These are phyloP conservation scores for Poeciliopsis occidentalis DNA, from an alignment of 2,113 vertebrate species.

Conservation along the genomic window DNA sequence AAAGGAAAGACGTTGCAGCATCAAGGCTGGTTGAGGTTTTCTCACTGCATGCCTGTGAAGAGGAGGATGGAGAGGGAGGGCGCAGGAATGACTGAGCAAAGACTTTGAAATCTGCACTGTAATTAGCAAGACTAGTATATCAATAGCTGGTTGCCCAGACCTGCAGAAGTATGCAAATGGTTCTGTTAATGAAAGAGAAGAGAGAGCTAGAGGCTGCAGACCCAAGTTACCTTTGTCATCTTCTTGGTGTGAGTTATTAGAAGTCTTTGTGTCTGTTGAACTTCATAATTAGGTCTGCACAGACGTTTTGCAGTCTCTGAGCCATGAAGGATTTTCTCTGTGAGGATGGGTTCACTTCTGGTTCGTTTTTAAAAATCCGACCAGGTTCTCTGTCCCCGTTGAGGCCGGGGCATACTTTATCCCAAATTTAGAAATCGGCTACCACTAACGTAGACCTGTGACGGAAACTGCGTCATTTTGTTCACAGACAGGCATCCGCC, in stretches of 20 bases:
- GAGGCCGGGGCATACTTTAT: too few relatives aligned
- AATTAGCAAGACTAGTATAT: conserved; percentile 70
- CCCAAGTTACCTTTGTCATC: not conserved
- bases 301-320: not conserved
- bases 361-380: not conserved
- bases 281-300: not conserved
- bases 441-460: too few relatives aligned
- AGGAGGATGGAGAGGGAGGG: conserved; percentile 11
- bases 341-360: not conserved
- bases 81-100: conserved; percentile 45
- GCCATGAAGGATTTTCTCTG: not conserved
- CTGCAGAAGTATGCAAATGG: conserved; percentile 61
- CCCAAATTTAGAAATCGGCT: too few relatives aligned
- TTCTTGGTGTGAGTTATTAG: conserved; percentile 1
- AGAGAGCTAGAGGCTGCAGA: not conserved
- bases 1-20: conserved; percentile 34
- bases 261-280: conserved; percentile 6
- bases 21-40: conserved; percentile 37
- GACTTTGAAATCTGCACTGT: conserved; percentile 76
- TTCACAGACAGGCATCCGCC: too few relatives aligned
- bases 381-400: too few relatives aligned
- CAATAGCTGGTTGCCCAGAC: conserved; percentile 68
- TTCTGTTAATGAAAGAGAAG: conserved; percentile 59
- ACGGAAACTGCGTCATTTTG: too few relatives aligned
- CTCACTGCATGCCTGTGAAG: conserved; percentile 29